A percentile compares a stretch with the other conserved stretches of the same genome.
Conservation (phyloP, 2,888 invertebrate species). For the Acanthococcus lagerstroemiae region DNA sequence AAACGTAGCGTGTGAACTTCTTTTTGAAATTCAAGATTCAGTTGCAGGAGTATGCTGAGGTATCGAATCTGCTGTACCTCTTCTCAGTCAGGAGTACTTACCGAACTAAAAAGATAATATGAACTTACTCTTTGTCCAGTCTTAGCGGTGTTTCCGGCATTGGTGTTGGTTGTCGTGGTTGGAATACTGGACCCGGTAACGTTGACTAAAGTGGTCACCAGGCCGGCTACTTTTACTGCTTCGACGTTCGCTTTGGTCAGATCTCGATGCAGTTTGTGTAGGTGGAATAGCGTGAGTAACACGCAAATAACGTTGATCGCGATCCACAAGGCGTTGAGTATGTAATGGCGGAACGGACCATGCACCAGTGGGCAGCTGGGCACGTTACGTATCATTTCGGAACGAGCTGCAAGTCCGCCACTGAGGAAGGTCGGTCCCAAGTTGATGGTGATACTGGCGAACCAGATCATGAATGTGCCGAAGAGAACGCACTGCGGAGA, state of each 20-base stretch:
- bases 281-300: conserved; percentile 69
- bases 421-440: conserved; percentile 77
- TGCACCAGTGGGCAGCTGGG: conserved; percentile 78
- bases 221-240: conserved; percentile 69
- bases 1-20: too few species aligned
- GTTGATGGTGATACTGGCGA: conserved; percentile 81
- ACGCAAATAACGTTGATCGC: conserved; percentile 78
- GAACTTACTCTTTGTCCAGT: conserved; percentile 17
- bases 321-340: conserved; percentile 83
- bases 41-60: too few species aligned
- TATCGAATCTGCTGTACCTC: too few species aligned
- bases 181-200: conserved; percentile 52
- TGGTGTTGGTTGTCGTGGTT: conserved; percentile 30
- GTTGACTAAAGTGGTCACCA: conserved; percentile 73
- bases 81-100: too few species aligned
- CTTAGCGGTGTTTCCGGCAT: conserved; percentile 17
- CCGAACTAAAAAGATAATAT: too few species aligned
- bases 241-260: conserved; percentile 74
- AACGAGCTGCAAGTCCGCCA: conserved; percentile 71
- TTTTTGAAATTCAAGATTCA: too few species aligned
- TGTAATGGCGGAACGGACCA: conserved; percentile 79
- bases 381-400: conserved; percentile 62
- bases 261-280: conserved; percentile 67
- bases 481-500: conserved; percentile 82
- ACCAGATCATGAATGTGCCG: conserved; percentile 89